These are phyloP conservation scores for Paedocypris micromegethes DNA, from an alignment of 2,797 vertebrate genomes.

Conservation along the genomic window DNA sequence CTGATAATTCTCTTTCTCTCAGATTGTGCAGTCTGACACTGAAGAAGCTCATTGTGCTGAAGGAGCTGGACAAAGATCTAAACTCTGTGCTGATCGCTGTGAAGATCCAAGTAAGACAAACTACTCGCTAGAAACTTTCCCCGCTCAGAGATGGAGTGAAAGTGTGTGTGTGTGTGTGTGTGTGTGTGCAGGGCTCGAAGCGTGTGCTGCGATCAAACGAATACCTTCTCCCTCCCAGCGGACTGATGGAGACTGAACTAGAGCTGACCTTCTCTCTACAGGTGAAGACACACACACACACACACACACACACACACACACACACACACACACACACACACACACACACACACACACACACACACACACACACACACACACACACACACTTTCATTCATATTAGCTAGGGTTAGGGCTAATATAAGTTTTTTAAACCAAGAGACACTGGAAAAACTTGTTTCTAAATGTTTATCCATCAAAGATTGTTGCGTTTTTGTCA, in stretches of 20 bases:
- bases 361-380: too few species aligned
- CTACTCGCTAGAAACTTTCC: too few species aligned
- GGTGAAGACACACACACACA: conserved; percentile 57
- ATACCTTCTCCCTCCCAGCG: conserved; percentile 78
- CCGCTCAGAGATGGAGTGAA: too few species aligned
- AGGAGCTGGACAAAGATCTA: conserved; percentile 76
- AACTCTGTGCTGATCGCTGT: conserved; percentile 77
- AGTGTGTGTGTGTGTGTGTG: not conserved
- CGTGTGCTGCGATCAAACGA: conserved; percentile 85
- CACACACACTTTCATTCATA: too few species aligned
- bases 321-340: too few species aligned
- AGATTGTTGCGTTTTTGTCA: too few species aligned
- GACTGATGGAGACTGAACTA: conserved; percentile 87
- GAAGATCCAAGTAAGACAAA: conserved; percentile 72
- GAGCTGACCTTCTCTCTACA: conserved; percentile 89
- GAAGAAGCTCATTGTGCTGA: conserved; percentile 74
- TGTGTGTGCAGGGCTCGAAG: conserved; percentile 75
- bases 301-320: conserved; percentile 5
- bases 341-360: conserved; percentile 7
- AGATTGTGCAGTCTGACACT: conserved; percentile 77
- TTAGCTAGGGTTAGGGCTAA: too few species aligned
- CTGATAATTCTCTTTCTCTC: not conserved
- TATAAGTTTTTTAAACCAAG: too few species aligned
- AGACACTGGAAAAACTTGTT: too few species aligned
- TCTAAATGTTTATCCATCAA: too few species aligned